These are phyloP conservation scores for Chesias legatella DNA, from an alignment of 2,888 invertebrate genomes.

Conservation along the genomic window DNA sequence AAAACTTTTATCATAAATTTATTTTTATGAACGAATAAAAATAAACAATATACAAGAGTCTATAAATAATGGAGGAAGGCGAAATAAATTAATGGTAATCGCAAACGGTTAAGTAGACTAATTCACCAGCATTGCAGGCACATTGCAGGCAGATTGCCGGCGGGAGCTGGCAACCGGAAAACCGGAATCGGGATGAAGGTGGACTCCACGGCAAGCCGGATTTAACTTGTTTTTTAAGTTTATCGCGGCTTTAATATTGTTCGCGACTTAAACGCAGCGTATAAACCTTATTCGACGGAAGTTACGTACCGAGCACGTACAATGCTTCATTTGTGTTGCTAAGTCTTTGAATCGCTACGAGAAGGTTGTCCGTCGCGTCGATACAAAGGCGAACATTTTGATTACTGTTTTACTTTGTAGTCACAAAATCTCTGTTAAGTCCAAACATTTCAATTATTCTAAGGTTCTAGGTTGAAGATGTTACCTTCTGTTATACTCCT, in stretches of 20 bases:
- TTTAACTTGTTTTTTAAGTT: constrained; percentile 78
- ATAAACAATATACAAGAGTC: background rate
- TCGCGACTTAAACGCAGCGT: constrained; percentile 67
- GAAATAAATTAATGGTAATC: constrained; percentile 32
- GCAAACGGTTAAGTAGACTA: constrained; percentile 48
- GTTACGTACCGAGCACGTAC: constrained; percentile 43
- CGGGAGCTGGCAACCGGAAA: too few species aligned
- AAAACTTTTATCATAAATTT: constrained; percentile 3
- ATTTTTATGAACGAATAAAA: too few species aligned
- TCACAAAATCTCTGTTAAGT: too few species aligned
- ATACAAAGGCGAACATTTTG: constrained; percentile 20
- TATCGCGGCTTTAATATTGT: constrained; percentile 76
- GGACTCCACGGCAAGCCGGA: constrained; percentile 64
- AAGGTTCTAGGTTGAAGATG: background rate
- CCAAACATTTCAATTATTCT: background rate
- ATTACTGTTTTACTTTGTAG: constrained; percentile 9
- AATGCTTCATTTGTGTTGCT: constrained; percentile 41
- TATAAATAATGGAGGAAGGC: constrained; percentile 20
- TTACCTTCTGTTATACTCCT: too few species aligned
- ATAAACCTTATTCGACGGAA: constrained; percentile 54
- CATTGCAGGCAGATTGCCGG: constrained; percentile 61
- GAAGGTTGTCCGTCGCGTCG: constrained; percentile 23
- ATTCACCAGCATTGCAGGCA: constrained; percentile 64
- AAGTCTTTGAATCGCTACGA: constrained; percentile 34
- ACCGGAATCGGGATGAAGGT: constrained; percentile 45